phyloP scores from a whole-genome alignment of 92 coral and sea anemone species.

The Phenganax subtilis region DNA sequence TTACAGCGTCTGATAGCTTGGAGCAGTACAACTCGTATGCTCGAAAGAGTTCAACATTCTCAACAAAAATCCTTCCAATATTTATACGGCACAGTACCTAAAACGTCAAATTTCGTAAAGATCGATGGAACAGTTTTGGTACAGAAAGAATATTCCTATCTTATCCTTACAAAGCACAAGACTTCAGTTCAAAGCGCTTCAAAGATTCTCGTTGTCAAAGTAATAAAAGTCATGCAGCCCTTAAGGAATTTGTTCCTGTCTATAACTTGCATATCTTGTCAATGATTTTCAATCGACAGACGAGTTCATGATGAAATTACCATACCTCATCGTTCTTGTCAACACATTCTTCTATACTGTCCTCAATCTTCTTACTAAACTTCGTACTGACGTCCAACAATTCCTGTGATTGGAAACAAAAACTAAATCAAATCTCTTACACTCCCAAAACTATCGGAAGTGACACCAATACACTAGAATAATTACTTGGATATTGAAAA shows the following conservation, averaged over 20 bases:
- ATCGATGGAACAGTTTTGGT: too few species aligned
- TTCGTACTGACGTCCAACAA: conserved; percentile 78
- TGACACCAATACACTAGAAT: too few species aligned
- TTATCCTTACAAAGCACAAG: too few species aligned
- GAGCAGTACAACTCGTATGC: conserved; percentile 97
- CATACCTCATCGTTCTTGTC: conserved; percentile 80
- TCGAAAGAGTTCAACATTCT: conserved; percentile 86
- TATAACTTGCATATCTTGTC: too few species aligned
- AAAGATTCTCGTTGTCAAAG: too few species aligned
- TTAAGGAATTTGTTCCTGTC: too few species aligned
- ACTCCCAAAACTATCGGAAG: background rate
- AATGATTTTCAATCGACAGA: background rate
- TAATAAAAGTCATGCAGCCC: too few species aligned
- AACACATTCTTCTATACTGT: conserved; percentile 73
- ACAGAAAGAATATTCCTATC: too few species aligned
- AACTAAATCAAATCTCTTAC: background rate
- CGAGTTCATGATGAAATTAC: background rate
- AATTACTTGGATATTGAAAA: conserved; percentile 81
- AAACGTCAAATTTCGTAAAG: background rate
- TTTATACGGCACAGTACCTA: conserved; percentile 86
- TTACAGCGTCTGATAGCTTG: conserved; percentile 74
- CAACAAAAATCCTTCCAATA: conserved; percentile 81
- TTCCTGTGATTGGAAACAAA: conserved; percentile 53
- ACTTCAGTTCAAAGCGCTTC: too few species aligned
- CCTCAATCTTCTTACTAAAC: conserved; percentile 73